Base-by-base conservation (phyloP, 2,113 vertebrate species). In the Pygoscelis adeliae region DNA sequence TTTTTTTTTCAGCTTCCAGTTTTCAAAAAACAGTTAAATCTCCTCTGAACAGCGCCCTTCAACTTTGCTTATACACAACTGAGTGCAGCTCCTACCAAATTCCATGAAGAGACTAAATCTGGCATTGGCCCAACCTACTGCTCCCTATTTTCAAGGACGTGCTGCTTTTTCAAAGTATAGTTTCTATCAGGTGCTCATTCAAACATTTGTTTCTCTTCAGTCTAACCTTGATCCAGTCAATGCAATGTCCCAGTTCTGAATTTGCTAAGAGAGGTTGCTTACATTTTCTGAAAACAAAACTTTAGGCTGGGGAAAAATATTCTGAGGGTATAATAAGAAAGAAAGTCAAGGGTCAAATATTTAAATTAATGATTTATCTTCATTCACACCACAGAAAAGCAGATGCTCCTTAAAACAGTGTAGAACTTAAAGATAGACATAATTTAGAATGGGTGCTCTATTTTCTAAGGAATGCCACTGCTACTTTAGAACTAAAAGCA, bases 281-380 rank as follows among this genome's bases (percentile, higher is more conserved):
- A 17, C 3, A 1, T 69, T 85, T 92, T 91, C 44, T 67, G 26
- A 61, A 69, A 69, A 49, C 29, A 53, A 49, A 80, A 1, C 15
- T 40, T 36, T 52, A 79, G 15, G 32, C 38, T 72, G 4, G 4
- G 20, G 76, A 79, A 87, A 89, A 96, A 86, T 50, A 92, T 94
- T 89, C 84, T 95, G 77, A 96, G 70, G 29, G 26, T 86, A 59
- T 62, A 90, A 73, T 38, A 87, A 89, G 27, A 94, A 94, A 90
- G 63, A 88, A 76, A 66, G 58, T 77, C 25, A 85, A 52, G 17
- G 3, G 3, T 67, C 36, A 46, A 89, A 50, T 69, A 59, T 80
- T 91, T 74, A n/a, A 87, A 88, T 72, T 76, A 69, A 85, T 47
- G 50, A 82, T 29, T 74, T 49, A 70, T 26, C 72, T 71, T 92